Conservation (phyloP, 2,797 vertebrate species). For the Helicolenus hilgendorfi region DNA sequence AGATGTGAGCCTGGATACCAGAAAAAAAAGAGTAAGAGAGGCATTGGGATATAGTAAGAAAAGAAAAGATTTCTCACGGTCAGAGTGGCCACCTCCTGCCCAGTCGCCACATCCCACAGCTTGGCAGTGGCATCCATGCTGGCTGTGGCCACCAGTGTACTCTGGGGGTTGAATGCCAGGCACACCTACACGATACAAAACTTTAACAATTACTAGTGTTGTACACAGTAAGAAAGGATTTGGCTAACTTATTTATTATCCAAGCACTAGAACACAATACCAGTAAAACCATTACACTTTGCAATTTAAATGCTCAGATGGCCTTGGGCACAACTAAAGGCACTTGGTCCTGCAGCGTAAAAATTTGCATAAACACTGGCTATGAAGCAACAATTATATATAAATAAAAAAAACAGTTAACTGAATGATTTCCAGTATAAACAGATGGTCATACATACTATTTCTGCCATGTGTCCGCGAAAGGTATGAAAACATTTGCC, state of each 20-base stretch:
- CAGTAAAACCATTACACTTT: neutral
- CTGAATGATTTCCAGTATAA: neutral
- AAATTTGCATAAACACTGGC: neutral
- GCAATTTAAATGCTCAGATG: neutral
- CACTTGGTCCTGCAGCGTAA: neutral
- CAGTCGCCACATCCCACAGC: constrained; percentile 94
- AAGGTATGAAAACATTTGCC: constrained; percentile 96
- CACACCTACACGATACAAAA: constrained; percentile 91
- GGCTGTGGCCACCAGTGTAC: constrained; percentile 96
- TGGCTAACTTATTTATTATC: neutral
- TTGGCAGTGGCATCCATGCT: constrained; percentile 96
- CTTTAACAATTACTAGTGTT: constrained; percentile 7
- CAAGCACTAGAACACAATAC: neutral
- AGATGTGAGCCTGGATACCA: neutral
- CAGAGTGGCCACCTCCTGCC: constrained; percentile 92
- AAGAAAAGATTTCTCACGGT: constrained; percentile 83
- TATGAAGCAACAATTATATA: neutral
- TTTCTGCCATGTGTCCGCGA: constrained; percentile 95
- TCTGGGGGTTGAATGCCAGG: constrained; percentile 96
- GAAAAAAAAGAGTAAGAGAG: neutral
- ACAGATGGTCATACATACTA: constrained; percentile 89
- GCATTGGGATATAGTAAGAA: neutral
- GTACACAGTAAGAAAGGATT: neutral
- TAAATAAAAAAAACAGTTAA: neutral
- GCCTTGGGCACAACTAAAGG: neutral